Evolutionary conservation across 2,797 vertebrate species (phyloP).

Genomic region (Eurystomus glaucurus): DNA sequence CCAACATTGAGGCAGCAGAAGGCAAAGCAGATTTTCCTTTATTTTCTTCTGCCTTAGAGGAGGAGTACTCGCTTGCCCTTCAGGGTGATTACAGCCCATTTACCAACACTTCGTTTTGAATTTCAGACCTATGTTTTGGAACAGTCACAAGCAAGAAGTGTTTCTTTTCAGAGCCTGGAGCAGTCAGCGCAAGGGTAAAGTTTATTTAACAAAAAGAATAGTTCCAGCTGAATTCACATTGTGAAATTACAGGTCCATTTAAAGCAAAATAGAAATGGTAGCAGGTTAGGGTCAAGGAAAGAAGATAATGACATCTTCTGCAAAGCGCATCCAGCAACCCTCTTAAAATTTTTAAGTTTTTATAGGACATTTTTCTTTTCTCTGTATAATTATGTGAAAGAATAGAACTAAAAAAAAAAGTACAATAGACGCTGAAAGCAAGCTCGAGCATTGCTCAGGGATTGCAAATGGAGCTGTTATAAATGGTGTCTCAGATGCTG

Average conservation of each 20-base stretch:
- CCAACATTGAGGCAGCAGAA: background rate
- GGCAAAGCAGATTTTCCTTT: conserved; percentile 22
- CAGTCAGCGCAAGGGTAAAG: conserved; percentile 74
- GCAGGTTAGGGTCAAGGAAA: conserved; percentile 61
- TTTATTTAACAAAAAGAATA: conserved; percentile 86
- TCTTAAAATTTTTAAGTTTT: conserved; percentile 18
- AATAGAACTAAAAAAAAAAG: background rate
- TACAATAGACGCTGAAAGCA: background rate
- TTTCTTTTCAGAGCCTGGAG: conserved; percentile 66
- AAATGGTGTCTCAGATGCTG: background rate
- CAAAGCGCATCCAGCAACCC: background rate
- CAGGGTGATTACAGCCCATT: conserved; percentile 39
- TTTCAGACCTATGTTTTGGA: conserved; percentile 59
- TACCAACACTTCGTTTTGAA: conserved; percentile 29
- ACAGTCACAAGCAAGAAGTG: conserved; percentile 51
- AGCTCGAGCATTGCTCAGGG: background rate
- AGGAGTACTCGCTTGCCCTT: conserved; percentile 25
- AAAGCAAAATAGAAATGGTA: conserved; percentile 73
- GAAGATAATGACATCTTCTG: conserved; percentile 53
- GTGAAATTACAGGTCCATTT: conserved; percentile 79
- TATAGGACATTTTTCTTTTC: background rate
- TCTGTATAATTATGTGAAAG: conserved; percentile 2
- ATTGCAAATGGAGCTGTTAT: background rate
- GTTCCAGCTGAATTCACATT: conserved; percentile 78
- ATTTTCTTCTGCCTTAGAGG: conserved; percentile 16